Conservation (phyloP, 2,797 vertebrate species). For the Danio kyathit region DNA sequence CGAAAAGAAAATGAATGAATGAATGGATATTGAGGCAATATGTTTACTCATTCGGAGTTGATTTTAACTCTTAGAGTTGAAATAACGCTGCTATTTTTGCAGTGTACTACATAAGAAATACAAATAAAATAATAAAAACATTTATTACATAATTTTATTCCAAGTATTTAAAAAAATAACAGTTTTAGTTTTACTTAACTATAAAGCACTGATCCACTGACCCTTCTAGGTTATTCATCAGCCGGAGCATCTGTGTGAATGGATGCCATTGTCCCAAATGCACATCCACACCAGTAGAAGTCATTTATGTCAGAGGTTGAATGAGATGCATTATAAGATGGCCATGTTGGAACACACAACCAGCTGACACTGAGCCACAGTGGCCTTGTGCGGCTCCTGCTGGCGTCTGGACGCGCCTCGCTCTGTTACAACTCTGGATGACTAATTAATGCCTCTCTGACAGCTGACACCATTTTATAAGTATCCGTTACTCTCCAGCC, state of each 20-base stretch:
- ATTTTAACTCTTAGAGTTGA: no score
- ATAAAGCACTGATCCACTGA: no score
- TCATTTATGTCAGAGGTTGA: background rate
- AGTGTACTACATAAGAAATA: no score
- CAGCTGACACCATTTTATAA: constrained; percentile 76
- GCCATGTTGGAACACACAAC: constrained; percentile 15
- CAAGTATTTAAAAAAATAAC: background rate
- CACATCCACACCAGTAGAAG: background rate
- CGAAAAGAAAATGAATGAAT: no score
- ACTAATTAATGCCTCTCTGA: constrained; percentile 80
- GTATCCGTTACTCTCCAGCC: constrained; percentile 71
- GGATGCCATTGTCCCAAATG: background rate
- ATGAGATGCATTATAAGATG: constrained; percentile 8
- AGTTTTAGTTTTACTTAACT: background rate
- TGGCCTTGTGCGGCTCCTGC: constrained; percentile 9
- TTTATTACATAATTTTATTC: background rate
- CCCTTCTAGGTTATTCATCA: background rate
- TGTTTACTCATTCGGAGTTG: no score
- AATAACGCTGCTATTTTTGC: no score
- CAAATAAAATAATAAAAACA: no score
- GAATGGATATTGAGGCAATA: no score
- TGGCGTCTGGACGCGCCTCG: constrained; percentile 67
- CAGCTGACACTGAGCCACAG: constrained; percentile 8
- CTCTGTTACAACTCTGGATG: constrained; percentile 79
- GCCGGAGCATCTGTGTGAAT: background rate